phyloP scores from a whole-genome alignment of 2,113 vertebrate genomes.

The Phylloscopus trochilus region DNA sequence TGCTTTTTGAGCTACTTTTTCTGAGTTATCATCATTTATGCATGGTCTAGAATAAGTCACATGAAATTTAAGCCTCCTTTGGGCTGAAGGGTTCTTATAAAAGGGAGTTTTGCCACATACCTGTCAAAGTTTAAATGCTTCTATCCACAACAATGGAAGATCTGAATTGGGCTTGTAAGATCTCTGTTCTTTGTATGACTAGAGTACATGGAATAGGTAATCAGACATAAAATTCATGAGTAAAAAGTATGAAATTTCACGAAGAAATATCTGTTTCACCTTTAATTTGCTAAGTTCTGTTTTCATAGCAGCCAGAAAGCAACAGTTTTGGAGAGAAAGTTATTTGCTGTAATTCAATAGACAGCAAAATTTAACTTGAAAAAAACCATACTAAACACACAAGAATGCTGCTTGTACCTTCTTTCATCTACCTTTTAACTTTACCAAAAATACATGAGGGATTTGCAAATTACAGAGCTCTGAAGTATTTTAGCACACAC shows the following conservation, averaged over 20 bases:
- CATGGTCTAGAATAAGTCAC: background rate
- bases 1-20: background rate
- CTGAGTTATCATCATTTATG: background rate
- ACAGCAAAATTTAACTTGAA: slow-evolving; percentile 27
- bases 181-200: background rate
- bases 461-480: slow-evolving; percentile 53
- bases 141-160: background rate
- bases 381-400: background rate
- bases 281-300: background rate
- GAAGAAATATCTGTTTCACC: background rate
- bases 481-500: background rate
- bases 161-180: background rate
- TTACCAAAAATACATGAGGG: slow-evolving; percentile 29
- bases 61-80: background rate
- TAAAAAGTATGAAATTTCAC: background rate
- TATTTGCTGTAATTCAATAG: background rate
- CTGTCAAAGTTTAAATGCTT: background rate
- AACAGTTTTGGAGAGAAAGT: background rate
- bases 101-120: background rate
- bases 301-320: background rate
- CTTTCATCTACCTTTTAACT: slow-evolving; percentile 35
- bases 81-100: background rate
- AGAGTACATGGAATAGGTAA: background rate
- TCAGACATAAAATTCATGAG: background rate
- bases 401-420: background rate